Evolutionary conservation across 2,888 invertebrate species (phyloP).

Genomic region (Epinotia brunnichana): DNA sequence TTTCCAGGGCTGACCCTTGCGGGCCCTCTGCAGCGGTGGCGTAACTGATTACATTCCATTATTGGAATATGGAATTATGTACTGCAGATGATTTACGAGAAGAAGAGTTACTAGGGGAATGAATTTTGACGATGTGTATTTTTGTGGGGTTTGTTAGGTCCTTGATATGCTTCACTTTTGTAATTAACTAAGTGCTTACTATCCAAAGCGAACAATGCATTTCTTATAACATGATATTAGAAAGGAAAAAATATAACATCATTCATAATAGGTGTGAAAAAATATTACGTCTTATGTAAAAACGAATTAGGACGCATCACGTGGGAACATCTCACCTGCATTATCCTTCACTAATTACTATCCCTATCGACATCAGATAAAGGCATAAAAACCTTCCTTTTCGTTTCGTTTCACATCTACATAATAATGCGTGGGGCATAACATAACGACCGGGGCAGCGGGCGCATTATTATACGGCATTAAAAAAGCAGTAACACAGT

Average conservation of each 20-base stretch:
- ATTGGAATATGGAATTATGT: constrained; percentile 70
- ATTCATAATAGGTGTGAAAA: not conserved
- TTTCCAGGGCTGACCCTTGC: constrained; percentile 66
- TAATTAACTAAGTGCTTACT: constrained; percentile 8
- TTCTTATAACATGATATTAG: not conserved
- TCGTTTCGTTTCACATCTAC: constrained; percentile 78
- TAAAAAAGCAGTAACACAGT: constrained; percentile 28
- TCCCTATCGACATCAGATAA: constrained; percentile 79
- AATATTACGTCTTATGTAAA: constrained; percentile 19
- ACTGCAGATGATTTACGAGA: constrained; percentile 54
- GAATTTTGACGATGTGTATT: constrained; percentile 12
- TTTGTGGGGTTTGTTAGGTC: not conserved
- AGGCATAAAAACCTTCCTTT: constrained; percentile 73
- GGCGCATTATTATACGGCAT: constrained; percentile 68
- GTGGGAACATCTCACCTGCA: constrained; percentile 73
- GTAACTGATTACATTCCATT: constrained; percentile 77
- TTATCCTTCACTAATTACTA: constrained; percentile 76
- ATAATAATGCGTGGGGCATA: constrained; percentile 80
- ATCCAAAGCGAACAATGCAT: not conserved
- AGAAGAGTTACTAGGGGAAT: constrained; percentile 41
- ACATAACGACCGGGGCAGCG: constrained; percentile 72
- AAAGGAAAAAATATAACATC: not conserved
- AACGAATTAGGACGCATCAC: constrained; percentile 51
- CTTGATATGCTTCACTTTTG: not conserved
- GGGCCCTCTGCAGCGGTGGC: constrained; percentile 67